Evolutionary conservation across 2,797 vertebrate genomes (phyloP).

Genomic region (Salarias fasciatus): DNA sequence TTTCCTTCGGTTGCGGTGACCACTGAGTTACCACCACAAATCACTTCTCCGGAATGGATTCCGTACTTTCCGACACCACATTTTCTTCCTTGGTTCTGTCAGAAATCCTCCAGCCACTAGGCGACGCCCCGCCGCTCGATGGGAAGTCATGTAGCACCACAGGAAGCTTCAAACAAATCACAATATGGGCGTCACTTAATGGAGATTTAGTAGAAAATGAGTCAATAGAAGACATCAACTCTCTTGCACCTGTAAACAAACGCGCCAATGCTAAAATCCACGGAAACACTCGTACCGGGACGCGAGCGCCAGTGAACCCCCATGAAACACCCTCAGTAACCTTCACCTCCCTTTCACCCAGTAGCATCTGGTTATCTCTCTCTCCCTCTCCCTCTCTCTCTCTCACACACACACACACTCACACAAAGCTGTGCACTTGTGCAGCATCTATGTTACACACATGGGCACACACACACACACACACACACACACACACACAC

Average conservation of each 20-base stretch:
- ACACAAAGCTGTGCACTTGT: constrained; percentile 21
- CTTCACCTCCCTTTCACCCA: constrained; percentile 75
- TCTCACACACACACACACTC: constrained; percentile 21
- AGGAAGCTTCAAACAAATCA: not conserved
- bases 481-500: constrained; percentile 24
- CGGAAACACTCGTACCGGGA: constrained; percentile 15
- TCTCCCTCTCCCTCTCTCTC: not conserved
- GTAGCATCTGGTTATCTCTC: constrained; percentile 71
- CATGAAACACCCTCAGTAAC: constrained; percentile 56
- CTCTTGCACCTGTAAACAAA: not conserved
- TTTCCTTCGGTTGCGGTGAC: too few species aligned
- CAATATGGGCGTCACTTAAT: too few species aligned
- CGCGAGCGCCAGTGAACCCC: constrained; percentile 43
- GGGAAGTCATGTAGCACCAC: too few species aligned
- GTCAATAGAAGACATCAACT: too few species aligned
- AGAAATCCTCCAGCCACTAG: too few species aligned
- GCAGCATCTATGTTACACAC: constrained; percentile 8
- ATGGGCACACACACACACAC: constrained; percentile 29
- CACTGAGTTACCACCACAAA: too few species aligned
- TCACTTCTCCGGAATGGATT: too few species aligned
- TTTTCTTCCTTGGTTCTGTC: too few species aligned
- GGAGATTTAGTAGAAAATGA: too few species aligned
- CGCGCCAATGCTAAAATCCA: too few species aligned
- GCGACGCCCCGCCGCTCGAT: too few species aligned
- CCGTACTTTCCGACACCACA: too few species aligned